phyloP scores from a whole-genome alignment of 2,797 vertebrate genomes.

The Melanotaenia pygmaea region DNA sequence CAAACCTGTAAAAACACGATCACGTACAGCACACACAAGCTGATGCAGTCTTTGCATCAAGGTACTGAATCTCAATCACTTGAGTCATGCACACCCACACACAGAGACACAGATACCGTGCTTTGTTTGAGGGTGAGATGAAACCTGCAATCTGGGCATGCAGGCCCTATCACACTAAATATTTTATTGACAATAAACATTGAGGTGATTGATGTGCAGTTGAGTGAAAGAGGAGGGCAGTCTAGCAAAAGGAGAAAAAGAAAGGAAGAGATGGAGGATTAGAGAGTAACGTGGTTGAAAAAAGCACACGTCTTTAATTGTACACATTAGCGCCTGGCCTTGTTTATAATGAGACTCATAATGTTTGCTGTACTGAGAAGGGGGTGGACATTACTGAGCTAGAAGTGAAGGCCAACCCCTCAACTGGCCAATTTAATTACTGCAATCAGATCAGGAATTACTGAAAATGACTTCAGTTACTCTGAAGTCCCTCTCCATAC shows the following conservation, averaged over 20 bases:
- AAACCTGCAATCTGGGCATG: slow-evolving; percentile 61
- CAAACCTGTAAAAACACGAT: slow-evolving; percentile 27
- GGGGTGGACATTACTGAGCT: slow-evolving; percentile 48
- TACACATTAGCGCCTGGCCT: slow-evolving; percentile 56
- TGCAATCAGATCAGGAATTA: slow-evolving; percentile 70
- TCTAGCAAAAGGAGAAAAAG: slow-evolving; percentile 1
- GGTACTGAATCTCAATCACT: slow-evolving; percentile 40
- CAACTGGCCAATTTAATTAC: slow-evolving; percentile 76
- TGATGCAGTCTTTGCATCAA: slow-evolving; percentile 28
- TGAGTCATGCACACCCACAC: not conserved
- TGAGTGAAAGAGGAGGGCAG: slow-evolving; percentile 35
- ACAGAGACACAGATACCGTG: slow-evolving; percentile 13
- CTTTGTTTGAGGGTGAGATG: slow-evolving; percentile 58
- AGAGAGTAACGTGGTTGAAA: slow-evolving; percentile 48
- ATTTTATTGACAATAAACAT: slow-evolving; percentile 79
- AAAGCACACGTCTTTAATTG: slow-evolving; percentile 53
- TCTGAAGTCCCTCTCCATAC: slow-evolving; percentile 31
- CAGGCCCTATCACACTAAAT: slow-evolving; percentile 65
- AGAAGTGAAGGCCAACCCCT: slow-evolving; percentile 50
- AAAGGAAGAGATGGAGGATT: slow-evolving; percentile 26
- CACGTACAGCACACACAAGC: slow-evolving; percentile 17
- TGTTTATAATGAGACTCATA: slow-evolving; percentile 65
- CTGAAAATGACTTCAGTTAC: slow-evolving; percentile 59
- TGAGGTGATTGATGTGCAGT: slow-evolving; percentile 63
- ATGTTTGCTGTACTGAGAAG: slow-evolving; percentile 51